phyloP scores from a whole-genome alignment of 1,140 invertebrate genomes.

The Gerris buenoi region DNA sequence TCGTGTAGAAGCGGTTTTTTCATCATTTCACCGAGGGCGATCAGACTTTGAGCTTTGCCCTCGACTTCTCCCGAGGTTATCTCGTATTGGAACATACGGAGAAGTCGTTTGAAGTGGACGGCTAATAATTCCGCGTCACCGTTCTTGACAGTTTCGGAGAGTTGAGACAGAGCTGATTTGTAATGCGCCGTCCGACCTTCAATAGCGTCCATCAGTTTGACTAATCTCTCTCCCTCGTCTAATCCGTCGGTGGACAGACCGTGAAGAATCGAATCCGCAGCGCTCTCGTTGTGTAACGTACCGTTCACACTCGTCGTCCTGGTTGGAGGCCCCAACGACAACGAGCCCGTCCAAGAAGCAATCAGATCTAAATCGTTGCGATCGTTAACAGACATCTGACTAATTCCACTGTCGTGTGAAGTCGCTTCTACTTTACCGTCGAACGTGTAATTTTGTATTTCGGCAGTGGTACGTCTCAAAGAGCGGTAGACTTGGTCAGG shows the following conservation, averaged over 20 bases:
- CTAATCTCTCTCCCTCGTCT: constrained; percentile 17
- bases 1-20: constrained; percentile 34
- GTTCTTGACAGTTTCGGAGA: constrained; percentile 33
- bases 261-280: neutral
- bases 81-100: constrained; percentile 38
- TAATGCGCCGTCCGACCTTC: constrained; percentile 23
- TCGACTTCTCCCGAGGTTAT: constrained; percentile 31
- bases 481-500: constrained; percentile 37
- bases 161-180: constrained; percentile 30
- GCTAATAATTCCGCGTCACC: constrained; percentile 34
- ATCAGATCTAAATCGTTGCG: constrained; percentile 9
- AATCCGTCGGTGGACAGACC: neutral
- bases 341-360: constrained; percentile 8
- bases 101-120: constrained; percentile 35
- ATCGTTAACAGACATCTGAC: constrained; percentile 49
- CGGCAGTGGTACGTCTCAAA: constrained; percentile 74
- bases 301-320: constrained; percentile 1
- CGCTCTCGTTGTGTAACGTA: neutral
- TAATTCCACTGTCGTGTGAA: constrained; percentile 77
- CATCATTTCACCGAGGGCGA: constrained; percentile 36
- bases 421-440: constrained; percentile 46
- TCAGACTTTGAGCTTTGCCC: constrained; percentile 32
- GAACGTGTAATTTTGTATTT: constrained; percentile 79
- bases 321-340: constrained; percentile 10
- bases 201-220: constrained; percentile 20